Base-by-base conservation (phyloP, 2,113 vertebrate genomes). In the Struthidea cinerea region DNA sequence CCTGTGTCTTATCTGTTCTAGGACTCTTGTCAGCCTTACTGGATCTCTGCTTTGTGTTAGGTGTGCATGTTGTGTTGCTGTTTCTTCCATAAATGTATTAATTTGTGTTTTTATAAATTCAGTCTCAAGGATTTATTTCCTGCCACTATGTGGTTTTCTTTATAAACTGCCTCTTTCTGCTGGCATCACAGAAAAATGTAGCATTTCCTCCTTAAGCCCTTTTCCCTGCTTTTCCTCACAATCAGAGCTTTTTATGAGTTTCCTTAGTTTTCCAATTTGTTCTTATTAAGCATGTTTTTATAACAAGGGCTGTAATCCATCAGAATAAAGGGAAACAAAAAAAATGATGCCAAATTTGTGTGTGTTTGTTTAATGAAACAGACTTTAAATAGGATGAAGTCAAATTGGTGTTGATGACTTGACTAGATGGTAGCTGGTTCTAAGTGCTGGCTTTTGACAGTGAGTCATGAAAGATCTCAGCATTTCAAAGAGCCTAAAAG, bases 261-360 rank as follows among this genome's bases (percentile, higher is more conserved):
- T 96, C 79, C 85, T 94, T 85, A 79, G 42, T 83, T 96, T 96
- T 90, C 60, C 4, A 44, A 77, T 92, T 93, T 93, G 75, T 86
- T 94, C 89, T 86, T 93, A 91, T 87, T 95, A 93, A 88, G 52
- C 32, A 41, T 69, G 59, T 80, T 93, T 96, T 96, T 76, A 39
- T 77, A 77, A 59, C 67, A 81, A 69, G 67, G 71, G 56, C 67
- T 93, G 75, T 1, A 3, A 77, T 93, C 61, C 78, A 75, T 84
- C 81, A 50, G 49, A 80, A 35, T 87, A 93, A 94, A 81, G 1
- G 5, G 50, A 94, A 96, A 80, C 71, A 94, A 84, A 94, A 94
- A 41, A 83, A 56, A 35, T 19, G 0, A 42, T 69, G 93, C 71
- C 83, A 86, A 79, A 49, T 61, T 88, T 91, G 22, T 75, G 41